These are phyloP conservation scores for Cephonodes hylas DNA, from an alignment of 2,888 invertebrate genomes.

Conservation along the genomic window DNA sequence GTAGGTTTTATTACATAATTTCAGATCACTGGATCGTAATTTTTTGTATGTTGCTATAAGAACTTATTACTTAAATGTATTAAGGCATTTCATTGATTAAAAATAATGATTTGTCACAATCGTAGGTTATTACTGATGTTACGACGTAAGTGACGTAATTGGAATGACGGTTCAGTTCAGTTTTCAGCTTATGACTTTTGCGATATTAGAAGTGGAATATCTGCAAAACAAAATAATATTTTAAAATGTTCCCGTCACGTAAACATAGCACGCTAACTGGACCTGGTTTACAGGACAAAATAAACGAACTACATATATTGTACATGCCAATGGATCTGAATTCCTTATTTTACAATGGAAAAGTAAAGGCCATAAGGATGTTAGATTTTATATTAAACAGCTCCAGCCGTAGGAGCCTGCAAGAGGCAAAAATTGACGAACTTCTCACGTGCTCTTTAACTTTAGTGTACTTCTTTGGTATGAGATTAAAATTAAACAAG, in stretches of 20 bases:
- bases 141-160: no score
- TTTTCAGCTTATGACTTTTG: no score
- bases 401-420: conserved; percentile 31
- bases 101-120: no score
- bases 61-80: no score
- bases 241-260: background rate
- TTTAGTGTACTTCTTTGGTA: conserved; percentile 56
- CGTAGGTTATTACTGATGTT: no score
- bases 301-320: conserved; percentile 34
- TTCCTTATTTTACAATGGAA: conserved; percentile 33
- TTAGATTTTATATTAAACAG: conserved; percentile 40
- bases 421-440: conserved; percentile 45
- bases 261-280: background rate
- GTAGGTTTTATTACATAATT: no score
- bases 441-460: conserved; percentile 51
- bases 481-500: conserved; percentile 50
- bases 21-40: no score
- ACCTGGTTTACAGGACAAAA: conserved; percentile 36
- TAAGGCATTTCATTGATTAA: no score
- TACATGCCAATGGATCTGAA: conserved; percentile 51
- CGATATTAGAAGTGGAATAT: no score
- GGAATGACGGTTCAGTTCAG: no score
- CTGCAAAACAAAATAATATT: conserved; percentile 14
- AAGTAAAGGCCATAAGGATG: conserved; percentile 43
- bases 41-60: no score